Evolutionary conservation across 2,888 invertebrate species (phyloP), one percentile per base, ranked within the genome.

Genomic region (Diplolepis rosae): DNA sequence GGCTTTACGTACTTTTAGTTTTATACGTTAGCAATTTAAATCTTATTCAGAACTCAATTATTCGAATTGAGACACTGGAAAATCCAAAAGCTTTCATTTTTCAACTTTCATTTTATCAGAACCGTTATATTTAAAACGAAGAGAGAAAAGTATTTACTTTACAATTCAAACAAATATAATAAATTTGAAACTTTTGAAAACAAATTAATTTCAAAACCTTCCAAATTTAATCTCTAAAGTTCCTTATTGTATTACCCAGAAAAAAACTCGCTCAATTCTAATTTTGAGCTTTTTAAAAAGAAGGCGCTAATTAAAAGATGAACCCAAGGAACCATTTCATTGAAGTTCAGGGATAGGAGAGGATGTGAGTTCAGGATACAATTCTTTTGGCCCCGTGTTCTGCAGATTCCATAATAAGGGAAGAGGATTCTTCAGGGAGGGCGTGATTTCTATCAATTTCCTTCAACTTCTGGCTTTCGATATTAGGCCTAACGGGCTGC

Each of bases 401-500:
- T 15, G 67, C 71, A 32, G 71, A 67, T 39, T 67, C 61, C 67
- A 71, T 30, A 30, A 71, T 50, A 45, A 66, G 13, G 30, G 71
- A 71, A 51, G 67, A 7, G 15, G 50, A 27, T 35, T 71, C 51
- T 15, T 13, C 32, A 11, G 32, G 11, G 22, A 30, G 30, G n/a
- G n/a, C n/a, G 3, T 52, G 45, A 4, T 50, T 70, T 22, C 15
- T 42, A 42, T 66, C 69, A 39, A 69, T 22, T 32, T 45, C 22
- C 27, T 24, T 54, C 66, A 22, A 54, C 24, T 30, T n/a, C 35
- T 66, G 69, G 52, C 28, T 67, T 69, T 52, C 71, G 65, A 54
- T 73, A 52, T 72, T 52, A 65, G 73, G 32, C 35, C 30, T 69
- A 69, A 68, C 65, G 6, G 66, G 68, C 11, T 65, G 50, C 68